phyloP scores from a whole-genome alignment of 2,113 vertebrate species.

The Onychostruthus taczanowskii region DNA sequence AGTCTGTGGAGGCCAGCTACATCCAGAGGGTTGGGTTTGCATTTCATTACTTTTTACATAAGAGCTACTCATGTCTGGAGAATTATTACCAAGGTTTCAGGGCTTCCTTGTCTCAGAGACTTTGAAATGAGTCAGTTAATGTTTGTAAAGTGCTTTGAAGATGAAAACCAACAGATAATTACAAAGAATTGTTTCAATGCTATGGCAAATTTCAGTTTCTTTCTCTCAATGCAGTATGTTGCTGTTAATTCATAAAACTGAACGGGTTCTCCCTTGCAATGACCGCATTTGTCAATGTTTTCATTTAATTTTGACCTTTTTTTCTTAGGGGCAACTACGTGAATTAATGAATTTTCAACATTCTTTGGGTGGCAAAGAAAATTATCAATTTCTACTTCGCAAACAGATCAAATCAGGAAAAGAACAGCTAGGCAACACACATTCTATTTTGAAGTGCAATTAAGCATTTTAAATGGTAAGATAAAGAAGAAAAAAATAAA shows the following conservation, averaged over 20 bases:
- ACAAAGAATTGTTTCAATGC: not conserved
- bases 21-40: conserved; percentile 18
- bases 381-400: not conserved
- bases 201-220: not conserved
- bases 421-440: not conserved
- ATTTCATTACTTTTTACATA: conserved; percentile 54
- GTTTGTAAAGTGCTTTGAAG: conserved; percentile 38
- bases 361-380: not conserved
- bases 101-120: not conserved
- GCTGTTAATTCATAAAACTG: conserved; percentile 15
- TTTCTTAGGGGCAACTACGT: not conserved
- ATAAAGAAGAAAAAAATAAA: not conserved
- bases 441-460: not conserved
- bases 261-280: conserved; percentile 32
- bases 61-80: conserved; percentile 40
- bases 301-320: conserved; percentile 23
- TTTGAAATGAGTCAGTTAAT: not conserved
- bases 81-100: conserved; percentile 41
- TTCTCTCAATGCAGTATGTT: not conserved
- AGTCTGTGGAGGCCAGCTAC: not conserved
- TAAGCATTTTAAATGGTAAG: not conserved
- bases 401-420: not conserved
- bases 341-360: not conserved
- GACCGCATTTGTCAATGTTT: conserved; percentile 50
- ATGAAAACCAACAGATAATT: conserved; percentile 31